Percentiles rank a stretch among this genome's conserved stretches.
These are phyloP conservation scores for Pseudotriccus pelzelni DNA, from an alignment of 2,797 vertebrate genomes.

Conservation along the genomic window DNA sequence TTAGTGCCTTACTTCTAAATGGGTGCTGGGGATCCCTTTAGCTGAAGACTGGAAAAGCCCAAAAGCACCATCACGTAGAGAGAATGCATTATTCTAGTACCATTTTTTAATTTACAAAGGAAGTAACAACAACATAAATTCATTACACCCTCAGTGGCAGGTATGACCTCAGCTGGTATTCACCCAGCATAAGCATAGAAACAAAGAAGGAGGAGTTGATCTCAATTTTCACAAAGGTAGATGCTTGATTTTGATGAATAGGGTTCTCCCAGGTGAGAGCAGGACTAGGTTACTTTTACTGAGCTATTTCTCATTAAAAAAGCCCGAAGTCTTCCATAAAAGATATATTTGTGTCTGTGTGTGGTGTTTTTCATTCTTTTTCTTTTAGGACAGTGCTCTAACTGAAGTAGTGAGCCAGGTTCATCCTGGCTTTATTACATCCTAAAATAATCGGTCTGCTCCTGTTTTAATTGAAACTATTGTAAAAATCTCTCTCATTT, in stretches of 20 bases:
- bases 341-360: not conserved
- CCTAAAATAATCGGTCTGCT: not conserved
- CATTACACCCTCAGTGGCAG: not conserved
- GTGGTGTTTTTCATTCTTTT: not conserved
- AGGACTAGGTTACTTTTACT: not conserved
- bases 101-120: conserved; percentile 22
- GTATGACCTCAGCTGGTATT: conserved; percentile 30
- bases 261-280: not conserved
- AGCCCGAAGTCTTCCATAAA: not conserved
- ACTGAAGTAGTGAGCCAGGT: not conserved
- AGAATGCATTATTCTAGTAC: conserved; percentile 6
- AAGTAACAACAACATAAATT: conserved; percentile 6
- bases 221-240: not conserved
- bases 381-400: not conserved
- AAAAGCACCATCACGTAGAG: not conserved
- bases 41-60: not conserved
- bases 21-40: conserved; percentile 39
- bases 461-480: not conserved
- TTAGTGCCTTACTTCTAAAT: not conserved
- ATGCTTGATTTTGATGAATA: not conserved
- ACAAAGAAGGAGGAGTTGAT: not conserved
- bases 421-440: not conserved
- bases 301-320: not conserved
- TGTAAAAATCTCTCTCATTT: not conserved
- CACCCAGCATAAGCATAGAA: not conserved